Evolutionary conservation across 2,888 invertebrate genomes (phyloP).

Genomic region (Copidosoma aretas): DNA sequence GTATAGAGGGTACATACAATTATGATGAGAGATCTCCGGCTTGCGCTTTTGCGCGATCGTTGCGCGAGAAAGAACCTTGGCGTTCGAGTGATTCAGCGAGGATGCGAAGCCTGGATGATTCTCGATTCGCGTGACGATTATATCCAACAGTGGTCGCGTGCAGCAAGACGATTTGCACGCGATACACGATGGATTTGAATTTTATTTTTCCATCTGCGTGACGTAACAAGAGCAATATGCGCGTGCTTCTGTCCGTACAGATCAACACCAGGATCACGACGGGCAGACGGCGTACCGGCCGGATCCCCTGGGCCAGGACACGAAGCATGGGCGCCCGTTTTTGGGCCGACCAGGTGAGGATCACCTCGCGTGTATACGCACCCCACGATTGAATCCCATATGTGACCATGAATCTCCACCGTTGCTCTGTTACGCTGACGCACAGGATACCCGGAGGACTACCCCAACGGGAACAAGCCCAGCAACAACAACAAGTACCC

Average conservation of each 20-base stretch:
- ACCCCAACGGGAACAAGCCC: constrained; percentile 46
- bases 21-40: no score
- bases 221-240: neutral
- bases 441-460: constrained; percentile 54
- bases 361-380: no score
- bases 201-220: no score
- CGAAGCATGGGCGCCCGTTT: constrained; percentile 62
- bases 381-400: neutral
- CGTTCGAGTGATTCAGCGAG: neutral
- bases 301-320: constrained; percentile 64
- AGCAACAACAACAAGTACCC: constrained; percentile 46
- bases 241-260: constrained; percentile 45
- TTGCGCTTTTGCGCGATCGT: no score
- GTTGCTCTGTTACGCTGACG: neutral
- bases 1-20: no score
- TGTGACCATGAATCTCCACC: neutral
- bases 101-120: neutral
- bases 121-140: no score
- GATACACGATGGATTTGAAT: no score
- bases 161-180: no score
- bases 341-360: constrained; percentile 57
- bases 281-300: constrained; percentile 58
- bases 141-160: no score
- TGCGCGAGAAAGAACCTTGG: neutral
- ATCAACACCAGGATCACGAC: constrained; percentile 61